Percentiles rank a stretch among this genome's conserved stretches.
phyloP scores from a whole-genome alignment of 2,113 vertebrate genomes.

The Scomber scombrus region DNA sequence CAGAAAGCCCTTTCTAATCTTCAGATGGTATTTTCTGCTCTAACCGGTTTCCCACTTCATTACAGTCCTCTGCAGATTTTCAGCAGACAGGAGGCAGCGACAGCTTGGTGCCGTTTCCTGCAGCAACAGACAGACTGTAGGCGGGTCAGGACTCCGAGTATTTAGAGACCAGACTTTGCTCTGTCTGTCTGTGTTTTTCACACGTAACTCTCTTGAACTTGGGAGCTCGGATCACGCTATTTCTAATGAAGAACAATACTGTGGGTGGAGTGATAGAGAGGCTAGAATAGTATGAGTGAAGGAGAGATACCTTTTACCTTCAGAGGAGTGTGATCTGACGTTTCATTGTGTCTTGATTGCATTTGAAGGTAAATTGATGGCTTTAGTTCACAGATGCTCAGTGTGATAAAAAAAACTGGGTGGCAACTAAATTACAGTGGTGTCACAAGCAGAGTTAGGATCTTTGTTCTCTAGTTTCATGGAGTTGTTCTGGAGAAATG shows the following conservation, averaged over 20 bases:
- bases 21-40: too few species aligned
- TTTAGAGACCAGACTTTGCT: conserved; percentile 16
- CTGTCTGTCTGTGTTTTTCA: conserved; percentile 12
- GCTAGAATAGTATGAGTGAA: too few species aligned
- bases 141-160: conserved; percentile 9
- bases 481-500: background rate
- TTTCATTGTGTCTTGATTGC: background rate
- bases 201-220: background rate
- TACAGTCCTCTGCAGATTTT: conserved; percentile 5
- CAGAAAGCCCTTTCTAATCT: too few species aligned
- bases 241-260: background rate
- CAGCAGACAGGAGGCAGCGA: conserved; percentile 44
- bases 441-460: too few species aligned
- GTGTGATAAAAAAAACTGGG: too few species aligned
- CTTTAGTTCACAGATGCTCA: background rate
- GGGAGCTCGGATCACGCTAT: conserved; percentile 16
- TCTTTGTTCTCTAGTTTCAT: too few species aligned
- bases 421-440: too few species aligned
- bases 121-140: conserved; percentile 34
- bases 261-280: too few species aligned
- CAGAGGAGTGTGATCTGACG: background rate
- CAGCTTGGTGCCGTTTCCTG: conserved; percentile 45
- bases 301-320: too few species aligned
- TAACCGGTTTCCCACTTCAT: background rate
- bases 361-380: background rate